phyloP scores from a whole-genome alignment of 2,888 invertebrate species.

The Antheraea assamensis region DNA sequence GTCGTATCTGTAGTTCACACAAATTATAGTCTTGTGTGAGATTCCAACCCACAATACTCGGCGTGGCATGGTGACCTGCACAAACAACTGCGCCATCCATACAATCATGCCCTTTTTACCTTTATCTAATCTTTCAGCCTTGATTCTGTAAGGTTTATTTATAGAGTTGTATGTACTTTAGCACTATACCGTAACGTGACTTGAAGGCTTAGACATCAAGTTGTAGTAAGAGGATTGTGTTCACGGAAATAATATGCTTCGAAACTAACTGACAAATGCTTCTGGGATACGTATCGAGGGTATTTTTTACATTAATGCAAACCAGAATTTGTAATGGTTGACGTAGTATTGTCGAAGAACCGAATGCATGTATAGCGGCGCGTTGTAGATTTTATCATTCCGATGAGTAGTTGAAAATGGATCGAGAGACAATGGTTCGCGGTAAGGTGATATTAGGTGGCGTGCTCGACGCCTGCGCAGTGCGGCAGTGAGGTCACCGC shows the following conservation, averaged over 20 bases:
- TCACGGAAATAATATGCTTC: background rate
- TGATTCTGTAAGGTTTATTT: background rate
- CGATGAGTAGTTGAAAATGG: slow-evolving; percentile 14
- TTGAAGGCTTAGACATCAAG: background rate
- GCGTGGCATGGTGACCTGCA: too few relatives aligned
- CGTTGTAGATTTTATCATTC: slow-evolving; percentile 1
- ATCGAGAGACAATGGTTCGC: slow-evolving; percentile 40
- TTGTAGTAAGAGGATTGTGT: background rate
- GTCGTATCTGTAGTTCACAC: too few relatives aligned
- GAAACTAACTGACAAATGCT: background rate
- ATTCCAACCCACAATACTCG: too few relatives aligned
- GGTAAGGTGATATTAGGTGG: slow-evolving; percentile 62
- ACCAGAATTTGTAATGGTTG: background rate
- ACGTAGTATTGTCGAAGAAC: background rate
- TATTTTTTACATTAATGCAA: too few relatives aligned
- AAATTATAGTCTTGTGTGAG: too few relatives aligned
- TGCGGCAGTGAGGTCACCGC: slow-evolving; percentile 69
- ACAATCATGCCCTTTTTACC: background rate
- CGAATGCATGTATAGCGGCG: background rate
- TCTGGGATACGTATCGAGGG: background rate
- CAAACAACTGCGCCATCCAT: too few relatives aligned
- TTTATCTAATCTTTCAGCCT: background rate
- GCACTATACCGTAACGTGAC: background rate
- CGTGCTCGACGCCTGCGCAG: slow-evolving; percentile 58
- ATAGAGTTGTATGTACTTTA: background rate